A percentile compares a stretch with the other conserved stretches of the same genome.
Conservation (phyloP, 2,797 vertebrate genomes). For the Fistularia commersonii region DNA sequence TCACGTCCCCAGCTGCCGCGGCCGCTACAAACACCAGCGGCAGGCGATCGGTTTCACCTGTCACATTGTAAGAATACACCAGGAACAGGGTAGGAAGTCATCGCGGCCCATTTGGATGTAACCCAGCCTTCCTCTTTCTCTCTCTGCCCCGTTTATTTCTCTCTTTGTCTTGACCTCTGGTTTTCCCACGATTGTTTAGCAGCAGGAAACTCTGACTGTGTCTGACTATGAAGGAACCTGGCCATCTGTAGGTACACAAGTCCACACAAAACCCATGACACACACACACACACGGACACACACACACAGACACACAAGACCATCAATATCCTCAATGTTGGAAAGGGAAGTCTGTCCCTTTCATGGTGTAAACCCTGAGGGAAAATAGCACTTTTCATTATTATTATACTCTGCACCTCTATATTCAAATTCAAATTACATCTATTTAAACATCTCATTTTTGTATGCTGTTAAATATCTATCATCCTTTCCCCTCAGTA, state of each 20-base stretch:
- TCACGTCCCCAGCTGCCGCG: slow-evolving; percentile 56
- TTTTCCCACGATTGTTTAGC: slow-evolving; percentile 95
- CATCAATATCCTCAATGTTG: too few relatives aligned
- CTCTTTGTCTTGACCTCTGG: slow-evolving; percentile 69
- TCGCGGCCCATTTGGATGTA: slow-evolving; percentile 83
- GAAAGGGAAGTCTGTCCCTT: too few relatives aligned
- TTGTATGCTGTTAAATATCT: too few relatives aligned
- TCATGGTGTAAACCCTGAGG: too few relatives aligned
- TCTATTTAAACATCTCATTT: too few relatives aligned
- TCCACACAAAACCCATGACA: slow-evolving; percentile 50
- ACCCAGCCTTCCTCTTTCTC: slow-evolving; percentile 66
- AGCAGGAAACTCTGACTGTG: slow-evolving; percentile 67
- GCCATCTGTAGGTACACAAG: slow-evolving; percentile 85
- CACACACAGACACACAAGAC: slow-evolving; percentile 4
- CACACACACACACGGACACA: slow-evolving; percentile 61
- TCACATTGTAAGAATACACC: slow-evolving; percentile 62
- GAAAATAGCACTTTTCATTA: too few relatives aligned
- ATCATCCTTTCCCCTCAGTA: too few relatives aligned
- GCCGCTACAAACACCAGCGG: slow-evolving; percentile 40
- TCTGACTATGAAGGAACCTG: slow-evolving; percentile 87
- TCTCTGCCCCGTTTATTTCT: slow-evolving; percentile 52
- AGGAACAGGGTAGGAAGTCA: slow-evolving; percentile 67
- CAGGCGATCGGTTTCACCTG: slow-evolving; percentile 69
- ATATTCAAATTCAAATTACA: too few relatives aligned
- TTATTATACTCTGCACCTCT: too few relatives aligned